phyloP scores from a whole-genome alignment of 2,888 invertebrate genomes.

The Tholera decimalis region DNA sequence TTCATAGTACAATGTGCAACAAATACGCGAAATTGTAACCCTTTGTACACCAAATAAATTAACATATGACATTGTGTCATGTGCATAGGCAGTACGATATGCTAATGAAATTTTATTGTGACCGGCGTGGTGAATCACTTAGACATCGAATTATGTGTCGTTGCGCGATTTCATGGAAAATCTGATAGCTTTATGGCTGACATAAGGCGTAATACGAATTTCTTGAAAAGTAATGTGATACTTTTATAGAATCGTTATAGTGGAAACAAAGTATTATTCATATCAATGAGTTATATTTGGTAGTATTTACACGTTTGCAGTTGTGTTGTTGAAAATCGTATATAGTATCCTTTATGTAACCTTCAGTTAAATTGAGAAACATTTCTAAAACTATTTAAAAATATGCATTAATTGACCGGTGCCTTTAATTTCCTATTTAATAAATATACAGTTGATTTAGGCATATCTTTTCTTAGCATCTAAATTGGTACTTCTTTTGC shows the following conservation, averaged over 20 bases:
- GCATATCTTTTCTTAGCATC: too few species aligned
- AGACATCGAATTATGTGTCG: constrained; percentile 70
- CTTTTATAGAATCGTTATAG: constrained; percentile 16
- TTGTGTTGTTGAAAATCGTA: too few species aligned
- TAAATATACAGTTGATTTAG: too few species aligned
- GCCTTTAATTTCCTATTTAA: too few species aligned
- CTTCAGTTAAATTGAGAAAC: too few species aligned
- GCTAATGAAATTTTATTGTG: constrained; percentile 78
- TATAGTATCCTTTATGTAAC: too few species aligned
- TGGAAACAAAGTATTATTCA: not conserved
- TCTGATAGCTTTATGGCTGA: constrained; percentile 66
- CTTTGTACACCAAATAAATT: constrained; percentile 82
- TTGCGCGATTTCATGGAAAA: constrained; percentile 74
- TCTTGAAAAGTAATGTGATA: constrained; percentile 42
- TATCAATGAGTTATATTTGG: constrained; percentile 5
- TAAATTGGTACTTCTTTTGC: too few species aligned
- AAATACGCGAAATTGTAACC: constrained; percentile 84
- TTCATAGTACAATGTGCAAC: constrained; percentile 83
- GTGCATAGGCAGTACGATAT: constrained; percentile 70
- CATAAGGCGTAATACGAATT: constrained; percentile 57
- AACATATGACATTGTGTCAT: constrained; percentile 77
- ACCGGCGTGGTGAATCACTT: constrained; percentile 72
- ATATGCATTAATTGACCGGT: too few species aligned
- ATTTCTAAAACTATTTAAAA: too few species aligned
- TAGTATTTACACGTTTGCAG: not conserved